These are phyloP conservation scores for Embidobia sp. DNA, from an alignment of 2,888 invertebrate genomes.

Conservation along the genomic window DNA sequence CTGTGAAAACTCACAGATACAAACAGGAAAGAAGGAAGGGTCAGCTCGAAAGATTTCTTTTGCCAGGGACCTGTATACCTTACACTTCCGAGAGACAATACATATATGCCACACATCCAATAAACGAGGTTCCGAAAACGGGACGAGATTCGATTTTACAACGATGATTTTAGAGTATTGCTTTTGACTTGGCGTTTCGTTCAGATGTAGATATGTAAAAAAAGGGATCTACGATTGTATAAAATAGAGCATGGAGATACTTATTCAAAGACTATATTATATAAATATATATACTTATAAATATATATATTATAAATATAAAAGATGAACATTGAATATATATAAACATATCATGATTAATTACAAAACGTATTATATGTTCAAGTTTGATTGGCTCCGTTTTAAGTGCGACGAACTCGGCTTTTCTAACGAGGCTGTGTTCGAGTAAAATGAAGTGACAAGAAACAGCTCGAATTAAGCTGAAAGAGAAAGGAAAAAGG, in stretches of 20 bases:
- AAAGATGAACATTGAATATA: not conserved
- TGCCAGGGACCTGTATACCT: constrained; percentile 18
- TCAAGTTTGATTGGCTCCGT: too few relatives aligned
- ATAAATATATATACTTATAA: too few relatives aligned
- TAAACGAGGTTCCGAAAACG: constrained; percentile 49
- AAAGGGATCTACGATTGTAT: constrained; percentile 26
- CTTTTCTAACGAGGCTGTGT: too few relatives aligned
- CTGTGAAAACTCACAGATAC: not conserved
- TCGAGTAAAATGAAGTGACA: too few relatives aligned
- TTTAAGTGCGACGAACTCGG: too few relatives aligned
- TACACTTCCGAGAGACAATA: constrained; percentile 63
- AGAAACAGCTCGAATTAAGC: too few relatives aligned
- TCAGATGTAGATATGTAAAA: constrained; percentile 54
- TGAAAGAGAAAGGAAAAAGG: too few relatives aligned
- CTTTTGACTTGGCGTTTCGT: constrained; percentile 37
- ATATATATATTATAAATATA: constrained; percentile 2
- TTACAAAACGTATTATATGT: not conserved
- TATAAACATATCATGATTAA: constrained; percentile 4
- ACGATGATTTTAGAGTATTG: constrained; percentile 22
- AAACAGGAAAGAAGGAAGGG: not conserved
- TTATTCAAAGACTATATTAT: constrained; percentile 29
- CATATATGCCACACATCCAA: constrained; percentile 44
- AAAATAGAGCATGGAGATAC: constrained; percentile 24
- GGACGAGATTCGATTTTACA: constrained; percentile 44
- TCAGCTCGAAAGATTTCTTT: constrained; percentile 15